Percentiles rank a stretch among this genome's conserved stretches.
Conservation (phyloP, 1,140 invertebrate genomes). For the Drosophila nikananu region DNA sequence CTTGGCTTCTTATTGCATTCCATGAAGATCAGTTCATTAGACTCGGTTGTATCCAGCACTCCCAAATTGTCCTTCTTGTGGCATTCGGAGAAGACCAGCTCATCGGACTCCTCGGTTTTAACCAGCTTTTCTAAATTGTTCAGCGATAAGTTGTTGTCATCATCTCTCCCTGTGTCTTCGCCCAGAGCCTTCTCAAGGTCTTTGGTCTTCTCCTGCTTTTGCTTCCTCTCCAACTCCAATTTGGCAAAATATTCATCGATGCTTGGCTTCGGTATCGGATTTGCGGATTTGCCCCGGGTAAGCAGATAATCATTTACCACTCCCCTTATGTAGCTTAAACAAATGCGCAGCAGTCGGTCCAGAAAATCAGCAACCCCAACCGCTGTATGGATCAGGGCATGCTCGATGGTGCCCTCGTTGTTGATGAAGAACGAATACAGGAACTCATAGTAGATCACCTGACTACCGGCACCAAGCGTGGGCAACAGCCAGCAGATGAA, state of each 20-base stretch:
- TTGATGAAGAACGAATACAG: conserved; percentile 45
- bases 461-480: conserved; percentile 46
- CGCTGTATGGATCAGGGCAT: conserved; percentile 87
- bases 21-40: too few species aligned
- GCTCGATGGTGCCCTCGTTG: conserved; percentile 92
- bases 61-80: neutral
- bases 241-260: conserved; percentile 40
- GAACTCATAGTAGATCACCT: conserved; percentile 52
- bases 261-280: conserved; percentile 39
- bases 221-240: neutral
- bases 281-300: conserved; percentile 4
- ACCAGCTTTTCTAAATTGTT: neutral
- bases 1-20: too few species aligned
- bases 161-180: neutral
- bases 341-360: conserved; percentile 22
- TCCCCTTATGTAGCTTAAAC: conserved; percentile 19
- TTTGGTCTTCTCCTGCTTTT: neutral
- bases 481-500: conserved; percentile 65
- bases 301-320: conserved; percentile 35
- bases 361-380: conserved; percentile 10
- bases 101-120: conserved; percentile 4
- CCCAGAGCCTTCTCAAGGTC: neutral
- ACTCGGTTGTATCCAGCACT: too few species aligned
- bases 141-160: neutral
- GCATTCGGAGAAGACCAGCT: neutral